Evolutionary conservation across 2,888 invertebrate species (phyloP).

Genomic region (Eupithecia inturbata): DNA sequence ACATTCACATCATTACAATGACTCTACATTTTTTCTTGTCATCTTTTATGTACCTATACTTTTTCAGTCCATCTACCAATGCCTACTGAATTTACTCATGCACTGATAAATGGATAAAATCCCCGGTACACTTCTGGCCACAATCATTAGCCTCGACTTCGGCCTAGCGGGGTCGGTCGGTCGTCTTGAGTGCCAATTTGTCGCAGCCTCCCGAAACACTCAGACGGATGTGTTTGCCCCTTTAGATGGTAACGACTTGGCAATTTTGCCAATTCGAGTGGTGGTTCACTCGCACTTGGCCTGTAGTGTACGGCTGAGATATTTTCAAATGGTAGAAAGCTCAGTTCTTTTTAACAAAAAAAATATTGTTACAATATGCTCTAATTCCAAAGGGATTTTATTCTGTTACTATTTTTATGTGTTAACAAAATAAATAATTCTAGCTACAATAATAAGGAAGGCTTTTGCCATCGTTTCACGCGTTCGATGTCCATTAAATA

Average conservation of each 20-base stretch:
- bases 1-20: no score
- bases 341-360: neutral
- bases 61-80: neutral
- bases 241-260: constrained; percentile 55
- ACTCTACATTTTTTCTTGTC: neutral
- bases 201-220: constrained; percentile 66
- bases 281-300: constrained; percentile 42
- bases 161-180: constrained; percentile 15
- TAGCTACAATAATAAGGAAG: neutral
- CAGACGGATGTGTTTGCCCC: constrained; percentile 69
- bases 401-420: no score
- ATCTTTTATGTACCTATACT: neutral
- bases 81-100: neutral
- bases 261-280: constrained; percentile 70
- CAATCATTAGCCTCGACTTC: constrained; percentile 56
- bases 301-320: constrained; percentile 39
- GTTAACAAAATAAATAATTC: neutral
- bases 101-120: constrained; percentile 15
- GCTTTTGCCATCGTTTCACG: neutral
- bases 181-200: constrained; percentile 75
- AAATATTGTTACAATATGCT: neutral
- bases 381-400: neutral
- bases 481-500: neutral
- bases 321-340: neutral
- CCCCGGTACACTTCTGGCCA: constrained; percentile 47